Percentiles rank a stretch among this genome's conserved stretches.
Conservation (phyloP, 2,113 vertebrate genomes). For the Muntiacus reevesi region DNA sequence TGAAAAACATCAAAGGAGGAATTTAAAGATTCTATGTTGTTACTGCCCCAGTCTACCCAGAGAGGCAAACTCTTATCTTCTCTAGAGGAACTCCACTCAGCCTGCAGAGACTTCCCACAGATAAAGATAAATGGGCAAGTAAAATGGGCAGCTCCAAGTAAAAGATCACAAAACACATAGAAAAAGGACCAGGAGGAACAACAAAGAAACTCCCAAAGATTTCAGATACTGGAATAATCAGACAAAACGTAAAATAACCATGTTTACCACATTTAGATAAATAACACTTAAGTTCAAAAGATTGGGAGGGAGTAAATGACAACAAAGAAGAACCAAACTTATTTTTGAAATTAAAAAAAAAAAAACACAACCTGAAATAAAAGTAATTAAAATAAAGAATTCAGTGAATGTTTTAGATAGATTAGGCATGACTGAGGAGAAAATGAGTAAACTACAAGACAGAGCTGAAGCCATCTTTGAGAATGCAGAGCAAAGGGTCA, state of each 20-base stretch:
- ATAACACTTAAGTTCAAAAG: not conserved
- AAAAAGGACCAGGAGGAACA: not conserved
- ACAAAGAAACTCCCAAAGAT: not conserved
- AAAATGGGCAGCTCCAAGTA: not conserved
- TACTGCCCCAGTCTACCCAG: not conserved
- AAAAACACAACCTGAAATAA: not conserved
- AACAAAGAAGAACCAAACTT: not conserved
- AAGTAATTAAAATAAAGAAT: not conserved
- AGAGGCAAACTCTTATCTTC: not conserved
- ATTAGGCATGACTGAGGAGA: not conserved
- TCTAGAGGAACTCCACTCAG: not conserved
- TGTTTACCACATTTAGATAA: not conserved
- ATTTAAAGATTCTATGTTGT: not conserved
- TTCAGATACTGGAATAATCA: not conserved
- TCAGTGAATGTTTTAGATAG: not conserved
- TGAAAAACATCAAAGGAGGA: not conserved
- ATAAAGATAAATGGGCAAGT: not conserved
- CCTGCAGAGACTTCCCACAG: not conserved
- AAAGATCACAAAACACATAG: not conserved
- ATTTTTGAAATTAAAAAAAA: not conserved
- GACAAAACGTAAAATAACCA: not conserved
- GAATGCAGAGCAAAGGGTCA: not conserved
- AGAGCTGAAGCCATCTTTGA: not conserved
- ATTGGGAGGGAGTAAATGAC: not conserved
- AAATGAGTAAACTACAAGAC: not conserved